Evolutionary conservation across 1,140 invertebrate species (phyloP), one percentile per base, ranked within the genome.

Genomic region (Spodoptera litura): DNA sequence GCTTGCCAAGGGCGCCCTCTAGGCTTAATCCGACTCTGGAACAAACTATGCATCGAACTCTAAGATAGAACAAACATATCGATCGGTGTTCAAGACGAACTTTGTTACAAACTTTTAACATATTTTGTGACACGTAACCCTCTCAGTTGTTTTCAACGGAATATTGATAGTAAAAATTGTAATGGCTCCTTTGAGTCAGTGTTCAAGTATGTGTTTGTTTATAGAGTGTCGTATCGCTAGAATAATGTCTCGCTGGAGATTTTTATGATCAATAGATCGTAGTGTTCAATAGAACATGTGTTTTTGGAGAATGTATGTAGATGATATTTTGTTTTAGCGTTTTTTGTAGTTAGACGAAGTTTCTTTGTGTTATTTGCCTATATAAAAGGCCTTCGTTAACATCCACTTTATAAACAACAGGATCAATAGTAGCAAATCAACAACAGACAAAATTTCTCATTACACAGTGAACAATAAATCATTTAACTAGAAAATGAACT

Each of bases 31-130:
- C 31, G 31, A 3, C 31, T 2, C 31, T 31, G 38, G 15, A 71
- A 27, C 58, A 70, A 79, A 77, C 74, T 70, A 70, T 82, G 74
- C 77, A 83, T 79, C 75, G 77, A 78, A 71, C 71, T 44, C 38
- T 44, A 44, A 72, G 56, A 62, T 56, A 61, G 74, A 72, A 82
- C 62, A 82, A 83, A 85, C 68, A 80, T 86, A 87, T 85, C 81
- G 84, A 85, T 83, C 80, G 78, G 73, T 38, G 52, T 49, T 38
- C 9, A 59, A 77, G 58, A 77, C 71, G 75, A 85, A 86, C 81
- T 86, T 85, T 53, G 73, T 80, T 86, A 53, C 77, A 25, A 82
- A 83, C 78, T 83, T 82, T 87, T 86, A 81, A 85, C 82, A 85
- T 84, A 83, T 85, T 87, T 85, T 81, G 80, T 81, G 79, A 59